Evolutionary conservation across 1,140 invertebrate genomes (phyloP), one percentile per base, ranked within the genome.

Genomic region (Microplitis mediator): DNA sequence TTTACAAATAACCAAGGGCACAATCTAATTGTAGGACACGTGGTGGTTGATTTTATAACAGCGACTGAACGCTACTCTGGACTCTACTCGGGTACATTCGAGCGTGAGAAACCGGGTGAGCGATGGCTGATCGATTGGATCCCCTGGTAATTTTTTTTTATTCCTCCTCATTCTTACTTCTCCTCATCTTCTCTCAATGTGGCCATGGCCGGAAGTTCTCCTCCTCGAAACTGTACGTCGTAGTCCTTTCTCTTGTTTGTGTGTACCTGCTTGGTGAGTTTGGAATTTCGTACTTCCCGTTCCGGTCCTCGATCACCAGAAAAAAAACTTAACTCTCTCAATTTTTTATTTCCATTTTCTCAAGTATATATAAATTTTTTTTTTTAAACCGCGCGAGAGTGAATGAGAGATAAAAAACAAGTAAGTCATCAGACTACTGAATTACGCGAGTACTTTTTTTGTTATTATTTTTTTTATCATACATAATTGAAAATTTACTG

Each of bases 241-340:
- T 54, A n/a, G 72, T 62, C 77, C 72, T 77, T 77, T 73, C 73
- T 58, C 66, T 56, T 58, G 34, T 45, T 36, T 4, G 11, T 34
- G 51, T 75, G 63, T 58, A 71, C 71, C 72, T 73, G 78, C 51
- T 71, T 72, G 31, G 14, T 72, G 66, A 76, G 77, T 81, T 79
- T 81, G 80, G 78, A 81, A 81, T 81, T 81, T 81, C 78, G 76
- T 81, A 81, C 77, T 81, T 81, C 80, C 80, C 74, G 77, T 77
- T 68, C 60, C 69, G 71, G 67, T 45, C n/a, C 58, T 58, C 8
- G 36, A 23, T 4, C 32, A 69, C 6, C 39, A 9, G 11, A 45
- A 45, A 70, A 58, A 70, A 4, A 62, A 16, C 3, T 13, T 39
- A 32, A 62, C 34, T 66, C 64, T n/a, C 11, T 45, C 11, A 9